Evolutionary conservation across 2,888 invertebrate species (phyloP).

Genomic region (Polia nebulosa): DNA sequence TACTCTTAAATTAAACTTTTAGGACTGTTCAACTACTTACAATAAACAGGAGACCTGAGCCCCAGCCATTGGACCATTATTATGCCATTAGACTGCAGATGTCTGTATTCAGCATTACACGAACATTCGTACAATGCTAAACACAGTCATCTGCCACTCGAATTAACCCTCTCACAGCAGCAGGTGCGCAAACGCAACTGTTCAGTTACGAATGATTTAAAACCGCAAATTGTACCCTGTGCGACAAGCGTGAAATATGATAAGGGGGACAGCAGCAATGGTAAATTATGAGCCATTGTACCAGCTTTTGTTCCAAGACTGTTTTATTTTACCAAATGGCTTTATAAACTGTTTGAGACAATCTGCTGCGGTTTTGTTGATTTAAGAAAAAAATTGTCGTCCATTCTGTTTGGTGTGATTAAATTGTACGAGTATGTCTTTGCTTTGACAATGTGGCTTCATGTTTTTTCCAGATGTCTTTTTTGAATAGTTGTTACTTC

Average conservation of each 20-base stretch:
- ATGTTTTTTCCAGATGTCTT: background rate
- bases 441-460: background rate
- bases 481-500: no score
- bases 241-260: slow-evolving; percentile 71
- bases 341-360: slow-evolving; percentile 39
- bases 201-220: slow-evolving; percentile 75
- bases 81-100: background rate
- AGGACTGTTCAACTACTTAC: no score
- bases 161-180: slow-evolving; percentile 53
- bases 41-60: background rate
- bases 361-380: slow-evolving; percentile 24
- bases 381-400: slow-evolving; percentile 4
- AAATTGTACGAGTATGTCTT: slow-evolving; percentile 5
- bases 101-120: background rate
- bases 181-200: slow-evolving; percentile 80
- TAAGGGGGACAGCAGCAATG: slow-evolving; percentile 46
- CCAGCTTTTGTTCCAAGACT: slow-evolving; percentile 21
- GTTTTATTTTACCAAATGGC: slow-evolving; percentile 40
- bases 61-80: background rate
- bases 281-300: slow-evolving; percentile 47
- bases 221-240: slow-evolving; percentile 81
- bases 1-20: no score
- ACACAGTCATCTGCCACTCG: slow-evolving; percentile 32
- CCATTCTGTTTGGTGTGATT: slow-evolving; percentile 6
- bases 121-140: slow-evolving; percentile 13